Evolutionary conservation across 2,888 invertebrate species (phyloP), one percentile per base, ranked within the genome.

Genomic region (Ligdia adustata): DNA sequence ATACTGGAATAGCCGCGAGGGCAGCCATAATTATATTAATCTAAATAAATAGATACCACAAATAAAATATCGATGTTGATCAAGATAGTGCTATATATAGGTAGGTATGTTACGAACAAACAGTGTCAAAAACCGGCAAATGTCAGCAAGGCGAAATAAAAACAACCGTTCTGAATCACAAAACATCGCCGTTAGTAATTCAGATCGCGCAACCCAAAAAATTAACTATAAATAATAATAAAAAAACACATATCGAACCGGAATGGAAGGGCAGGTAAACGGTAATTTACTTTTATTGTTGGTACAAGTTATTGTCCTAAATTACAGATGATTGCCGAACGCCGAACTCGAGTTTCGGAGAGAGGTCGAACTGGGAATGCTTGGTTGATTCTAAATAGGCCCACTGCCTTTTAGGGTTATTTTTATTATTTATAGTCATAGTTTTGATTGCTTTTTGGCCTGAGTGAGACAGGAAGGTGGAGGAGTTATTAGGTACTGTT

Each of bases 201-300:
- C 33, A 16, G 13, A 12, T 27, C 9, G 11, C 33, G 13, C 39
- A 47, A 28, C 41, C 50, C 40, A 48, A 51, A 54, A 52, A 55
- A 40, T 12, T 24, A 28, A 45, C 39, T 43, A 47, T 26, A 52
- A 39, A 39, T 24, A 28, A 45, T 35, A 45, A 47, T 26, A 52
- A 39, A 39, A 46, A 47, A 53, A 27, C 12, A 39, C 24, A 40
- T 15, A 49, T 39, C 32, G 42, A 54, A 52, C 48, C 24, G 34
- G 63, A 60, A 60, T 57, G 63, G 64, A 60, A 72, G 68, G 66
- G 72, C 72, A 70, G 70, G 73, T 70, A 67, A 65, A 71, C 59
- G 64, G 72, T 79, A 83, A 85, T 85, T 87, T 86, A 73, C 85
- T 83, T 49, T 82, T 76, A 81, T 81, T 86, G 85, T 86, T 85